A percentile compares a stretch with the other conserved stretches of the same genome.
phyloP scores from a whole-genome alignment of 1,140 invertebrate genomes.

The Solenopsis fugax region DNA sequence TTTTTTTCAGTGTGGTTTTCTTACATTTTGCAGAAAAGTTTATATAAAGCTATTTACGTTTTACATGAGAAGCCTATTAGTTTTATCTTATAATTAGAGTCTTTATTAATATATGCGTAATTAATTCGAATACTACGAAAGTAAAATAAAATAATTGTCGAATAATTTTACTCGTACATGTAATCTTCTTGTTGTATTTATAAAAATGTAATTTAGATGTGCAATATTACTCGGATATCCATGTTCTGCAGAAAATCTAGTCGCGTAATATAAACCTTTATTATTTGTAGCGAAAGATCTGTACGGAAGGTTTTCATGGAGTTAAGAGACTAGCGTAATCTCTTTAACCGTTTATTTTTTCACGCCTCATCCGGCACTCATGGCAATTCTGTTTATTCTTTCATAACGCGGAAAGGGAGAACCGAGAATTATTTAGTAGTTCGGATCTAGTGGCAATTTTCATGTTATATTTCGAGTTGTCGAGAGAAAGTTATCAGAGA shows the following conservation, averaged over 20 bases:
- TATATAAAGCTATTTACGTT: neutral
- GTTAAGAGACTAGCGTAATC: constrained; percentile 56
- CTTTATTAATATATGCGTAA: neutral
- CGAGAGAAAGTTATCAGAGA: neutral
- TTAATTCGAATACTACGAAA: neutral
- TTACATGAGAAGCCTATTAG: neutral
- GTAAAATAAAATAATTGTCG: neutral
- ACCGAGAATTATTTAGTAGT: constrained; percentile 28
- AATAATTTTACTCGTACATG: neutral
- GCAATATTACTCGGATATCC: neutral
- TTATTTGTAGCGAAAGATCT: constrained; percentile 44
- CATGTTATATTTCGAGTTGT: neutral
- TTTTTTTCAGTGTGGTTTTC: neutral
- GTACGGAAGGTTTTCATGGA: constrained; percentile 13
- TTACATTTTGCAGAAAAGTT: neutral
- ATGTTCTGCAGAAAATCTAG: neutral
- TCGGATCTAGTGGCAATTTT: constrained; percentile 14
- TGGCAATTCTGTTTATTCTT: constrained; percentile 51
- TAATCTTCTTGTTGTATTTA: neutral
- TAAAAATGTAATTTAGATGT: neutral
- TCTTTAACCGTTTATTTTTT: constrained; percentile 58
- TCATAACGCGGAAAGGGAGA: constrained; percentile 17
- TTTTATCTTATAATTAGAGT: neutral
- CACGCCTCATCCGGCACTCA: constrained; percentile 46
- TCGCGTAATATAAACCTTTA: constrained; percentile 20